Conservation (phyloP, 1,140 invertebrate genomes). For the Drosophila ercepeae region DNA sequence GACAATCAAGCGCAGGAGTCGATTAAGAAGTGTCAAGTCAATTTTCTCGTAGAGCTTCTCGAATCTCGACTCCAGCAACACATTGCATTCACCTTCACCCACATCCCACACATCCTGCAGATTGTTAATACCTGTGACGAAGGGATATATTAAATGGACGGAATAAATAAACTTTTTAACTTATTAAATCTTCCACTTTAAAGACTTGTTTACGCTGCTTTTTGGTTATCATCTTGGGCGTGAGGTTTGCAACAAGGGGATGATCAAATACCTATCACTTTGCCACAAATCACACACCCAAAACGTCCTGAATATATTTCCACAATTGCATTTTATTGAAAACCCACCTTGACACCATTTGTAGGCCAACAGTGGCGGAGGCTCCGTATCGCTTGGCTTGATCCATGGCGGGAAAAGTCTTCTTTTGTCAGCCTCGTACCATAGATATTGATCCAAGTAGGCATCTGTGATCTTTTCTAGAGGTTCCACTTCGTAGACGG, state of each 20-base stretch:
- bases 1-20: conserved; percentile 97
- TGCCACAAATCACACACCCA: conserved; percentile 87
- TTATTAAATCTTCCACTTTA: background rate
- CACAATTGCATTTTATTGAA: conserved; percentile 10
- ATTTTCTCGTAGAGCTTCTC: conserved; percentile 99
- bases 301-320: conserved; percentile 62
- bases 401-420: conserved; percentile 99
- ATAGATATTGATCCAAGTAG: conserved; percentile 99
- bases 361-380: conserved; percentile 98
- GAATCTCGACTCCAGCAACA: conserved; percentile 98
- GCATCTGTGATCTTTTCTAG: conserved; percentile 99
- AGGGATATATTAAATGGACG: background rate
- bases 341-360: conserved; percentile 99
- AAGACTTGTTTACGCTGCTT: background rate
- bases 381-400: conserved; percentile 99
- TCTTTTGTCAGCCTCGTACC: conserved; percentile 99
- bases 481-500: conserved; percentile 99
- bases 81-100: conserved; percentile 98
- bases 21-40: conserved; percentile 98
- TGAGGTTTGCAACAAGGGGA: conserved; percentile 89
- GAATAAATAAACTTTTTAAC: background rate
- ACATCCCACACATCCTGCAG: conserved; percentile 99
- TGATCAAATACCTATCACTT: conserved; percentile 86
- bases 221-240: conserved; percentile 83
- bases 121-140: conserved; percentile 93